Percentiles rank a stretch among this genome's conserved stretches.
Conservation (phyloP, 2,797 vertebrate genomes). For the Phrynocephalus forsythii region DNA sequence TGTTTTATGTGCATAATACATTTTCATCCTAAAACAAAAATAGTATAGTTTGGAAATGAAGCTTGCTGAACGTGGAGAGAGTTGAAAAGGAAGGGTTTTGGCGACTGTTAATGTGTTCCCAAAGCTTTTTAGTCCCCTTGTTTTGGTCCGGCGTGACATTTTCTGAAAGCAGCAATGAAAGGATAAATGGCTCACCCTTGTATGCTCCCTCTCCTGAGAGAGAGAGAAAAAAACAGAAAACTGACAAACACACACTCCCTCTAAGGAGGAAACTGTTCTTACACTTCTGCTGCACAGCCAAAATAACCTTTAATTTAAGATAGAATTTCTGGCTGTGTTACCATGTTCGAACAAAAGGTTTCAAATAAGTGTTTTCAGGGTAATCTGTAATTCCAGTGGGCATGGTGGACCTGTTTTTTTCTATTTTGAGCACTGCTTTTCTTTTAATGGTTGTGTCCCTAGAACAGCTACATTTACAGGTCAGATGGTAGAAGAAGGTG, state of each 20-base stretch:
- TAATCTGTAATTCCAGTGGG: not conserved
- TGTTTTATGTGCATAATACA: not conserved
- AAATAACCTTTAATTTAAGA: not conserved
- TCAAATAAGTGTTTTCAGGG: not conserved
- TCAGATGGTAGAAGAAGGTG: not conserved
- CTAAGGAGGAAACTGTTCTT: not conserved
- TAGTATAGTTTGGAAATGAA: not conserved
- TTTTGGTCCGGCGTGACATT: not conserved
- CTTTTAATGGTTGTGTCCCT: not conserved
- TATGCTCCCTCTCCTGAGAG: not conserved
- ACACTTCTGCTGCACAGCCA: not conserved
- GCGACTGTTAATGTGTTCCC: not conserved
- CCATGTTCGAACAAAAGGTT: not conserved
- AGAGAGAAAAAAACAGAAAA: too few species aligned
- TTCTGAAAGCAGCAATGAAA: not conserved
- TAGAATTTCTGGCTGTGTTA: not conserved
- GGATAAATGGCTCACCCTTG: not conserved
- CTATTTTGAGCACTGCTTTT: not conserved
- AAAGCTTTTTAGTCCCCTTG: too few species aligned
- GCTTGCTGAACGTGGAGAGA: not conserved
- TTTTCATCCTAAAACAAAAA: rapidly evolving
- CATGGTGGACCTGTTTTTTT: not conserved
- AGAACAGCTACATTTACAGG: constrained; percentile 34
- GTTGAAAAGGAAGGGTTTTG: not conserved
- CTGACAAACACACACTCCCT: too few species aligned